Evolutionary conservation across 2,797 vertebrate genomes (phyloP), one percentile per base, ranked within the genome.

Genomic region (Vespertilio murinus): DNA sequence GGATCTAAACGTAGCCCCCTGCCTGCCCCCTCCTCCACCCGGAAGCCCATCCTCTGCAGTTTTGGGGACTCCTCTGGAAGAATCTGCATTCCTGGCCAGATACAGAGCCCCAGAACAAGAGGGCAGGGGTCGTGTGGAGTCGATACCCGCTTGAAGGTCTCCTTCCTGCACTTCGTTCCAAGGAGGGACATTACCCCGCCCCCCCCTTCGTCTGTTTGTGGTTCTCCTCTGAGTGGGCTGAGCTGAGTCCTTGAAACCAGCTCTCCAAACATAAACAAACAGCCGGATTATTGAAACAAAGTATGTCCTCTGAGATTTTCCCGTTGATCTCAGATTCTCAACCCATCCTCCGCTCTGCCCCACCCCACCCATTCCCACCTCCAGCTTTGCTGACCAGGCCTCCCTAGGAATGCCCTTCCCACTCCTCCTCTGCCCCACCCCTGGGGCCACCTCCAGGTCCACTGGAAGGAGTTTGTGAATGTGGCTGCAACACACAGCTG

Each of bases 291-390:
- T 74, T 6, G 25, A 92, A 88, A 75, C 88, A 88, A 23, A 82
- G 77, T 84, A 47, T 33, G 64, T 42, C 79, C 92, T 49, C 69
- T 90, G 77, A 94, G 92, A 85, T 96, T 88, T 93, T 78, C 88
- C 28, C 12, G 42, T 65, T 16, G 28, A 56, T 81, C 74, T 47
- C 87, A 59, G 49, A 64, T 85, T 75, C 92, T 74, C 59, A n/a
- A 38, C 17, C 54, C 22, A 17, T 54, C 22, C 74, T 77, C 74
- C 20, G 13, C 18, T 33, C 20, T 35, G 12, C 18, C 47, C 74
- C 56, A 6, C 25, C 56, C 25, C 56, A 13, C 6, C 25, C 74
- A 8, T 22, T 16, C 30, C 49, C 0, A 14, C 17, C 25, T 12
- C 1, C 16, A 2, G 28, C 4, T 4, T 2, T 23, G 25, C 33